These are phyloP conservation scores for Takifugu bimaculatus DNA, from an alignment of 2,113 vertebrate species.

Conservation along the genomic window DNA sequence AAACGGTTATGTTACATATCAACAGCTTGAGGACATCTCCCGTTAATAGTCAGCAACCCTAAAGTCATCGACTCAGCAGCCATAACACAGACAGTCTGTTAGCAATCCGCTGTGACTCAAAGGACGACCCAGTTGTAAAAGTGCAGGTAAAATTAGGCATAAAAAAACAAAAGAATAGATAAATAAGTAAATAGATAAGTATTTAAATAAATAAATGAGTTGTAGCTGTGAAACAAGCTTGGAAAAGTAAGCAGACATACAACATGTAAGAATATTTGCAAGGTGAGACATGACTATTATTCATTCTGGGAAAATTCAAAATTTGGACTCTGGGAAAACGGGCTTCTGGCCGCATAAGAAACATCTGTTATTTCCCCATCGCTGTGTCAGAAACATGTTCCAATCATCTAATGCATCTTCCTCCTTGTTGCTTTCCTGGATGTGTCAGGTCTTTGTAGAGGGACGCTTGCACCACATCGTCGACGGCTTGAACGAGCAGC, in stretches of 20 bases:
- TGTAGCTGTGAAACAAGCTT: background rate
- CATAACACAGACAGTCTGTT: conserved; percentile 43
- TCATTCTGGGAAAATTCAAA: conserved; percentile 26
- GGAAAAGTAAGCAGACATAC: conserved; percentile 14
- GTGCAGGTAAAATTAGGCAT: background rate
- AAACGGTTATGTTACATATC: conserved; percentile 45
- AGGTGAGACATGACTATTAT: conserved; percentile 9
- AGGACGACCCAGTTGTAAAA: background rate
- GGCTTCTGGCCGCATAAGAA: conserved; percentile 4
- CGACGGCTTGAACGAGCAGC: conserved; percentile 86
- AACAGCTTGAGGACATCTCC: background rate
- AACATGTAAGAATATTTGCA: conserved; percentile 2
- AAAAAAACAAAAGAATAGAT: too few species aligned
- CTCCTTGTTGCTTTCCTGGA: too few species aligned
- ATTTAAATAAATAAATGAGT: background rate
- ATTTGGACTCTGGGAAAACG: too few species aligned
- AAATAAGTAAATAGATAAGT: background rate
- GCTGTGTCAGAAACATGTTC: conserved; percentile 25
- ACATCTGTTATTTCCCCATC: conserved; percentile 22
- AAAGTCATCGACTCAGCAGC: conserved; percentile 27
- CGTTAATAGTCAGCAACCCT: conserved; percentile 41
- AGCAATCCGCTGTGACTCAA: conserved; percentile 23
- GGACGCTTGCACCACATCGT: conserved; percentile 89
- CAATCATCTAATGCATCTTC: background rate
- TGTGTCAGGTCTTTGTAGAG: conserved; percentile 81